Conservation (phyloP, 30 jellyfish, hydroid and myxozoan genomes). For the Aurelia aurita region DNA sequence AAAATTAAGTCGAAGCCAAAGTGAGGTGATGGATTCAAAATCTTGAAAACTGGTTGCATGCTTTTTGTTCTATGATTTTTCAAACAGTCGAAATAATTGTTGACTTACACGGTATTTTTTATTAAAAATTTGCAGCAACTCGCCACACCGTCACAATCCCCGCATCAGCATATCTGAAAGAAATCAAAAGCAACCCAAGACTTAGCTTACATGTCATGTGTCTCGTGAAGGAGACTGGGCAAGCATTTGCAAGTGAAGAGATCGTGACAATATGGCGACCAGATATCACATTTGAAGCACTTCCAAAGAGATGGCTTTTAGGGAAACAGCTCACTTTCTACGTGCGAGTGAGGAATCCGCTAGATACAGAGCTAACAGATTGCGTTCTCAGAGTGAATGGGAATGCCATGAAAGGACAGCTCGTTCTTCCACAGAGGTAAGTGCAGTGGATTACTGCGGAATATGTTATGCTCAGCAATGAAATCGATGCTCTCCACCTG, state of each 20-base stretch:
- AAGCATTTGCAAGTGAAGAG: conserved; percentile 79
- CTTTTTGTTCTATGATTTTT: no score
- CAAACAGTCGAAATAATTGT: no score
- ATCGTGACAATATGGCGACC: conserved; percentile 85
- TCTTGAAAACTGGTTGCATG: no score
- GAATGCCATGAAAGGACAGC: conserved; percentile 77
- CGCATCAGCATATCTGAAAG: conserved; percentile 64
- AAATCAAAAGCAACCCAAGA: conserved; percentile 73
- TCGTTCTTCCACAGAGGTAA: conserved; percentile 86
- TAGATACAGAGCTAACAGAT: conserved; percentile 56
- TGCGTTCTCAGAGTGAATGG: conserved; percentile 89
- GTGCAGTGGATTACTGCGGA: neutral
- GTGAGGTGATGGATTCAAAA: no score
- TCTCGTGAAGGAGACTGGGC: conserved; percentile 83
- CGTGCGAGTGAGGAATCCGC: conserved; percentile 82
- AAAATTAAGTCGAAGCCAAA: no score
- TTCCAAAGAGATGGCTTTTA: conserved; percentile 69
- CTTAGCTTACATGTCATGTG: conserved; percentile 80
- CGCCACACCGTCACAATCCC: conserved; percentile 68
- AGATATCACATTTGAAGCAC: conserved; percentile 72
- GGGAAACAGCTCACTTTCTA: conserved; percentile 77
- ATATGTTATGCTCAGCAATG: no score
- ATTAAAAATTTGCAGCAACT: conserved; percentile 43
- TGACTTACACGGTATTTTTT: no score
- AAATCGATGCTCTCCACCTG: no score